phyloP scores from a whole-genome alignment of 2,888 invertebrate species.

The Drymonia ruficornis region DNA sequence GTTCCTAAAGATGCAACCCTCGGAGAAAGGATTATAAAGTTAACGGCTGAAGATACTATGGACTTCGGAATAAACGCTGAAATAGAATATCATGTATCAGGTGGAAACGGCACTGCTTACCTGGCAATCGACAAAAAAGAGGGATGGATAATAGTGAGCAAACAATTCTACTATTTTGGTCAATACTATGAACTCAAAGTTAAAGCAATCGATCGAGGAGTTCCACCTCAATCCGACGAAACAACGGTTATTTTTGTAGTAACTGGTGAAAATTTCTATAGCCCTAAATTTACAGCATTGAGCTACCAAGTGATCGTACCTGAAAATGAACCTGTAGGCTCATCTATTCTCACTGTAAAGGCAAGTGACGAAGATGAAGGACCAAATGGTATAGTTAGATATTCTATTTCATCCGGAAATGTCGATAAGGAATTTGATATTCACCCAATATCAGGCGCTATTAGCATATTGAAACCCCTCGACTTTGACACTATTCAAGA shows the following conservation, averaged over 20 bases:
- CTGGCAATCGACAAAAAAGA: conserved; percentile 90
- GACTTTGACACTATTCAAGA: conserved; percentile 95
- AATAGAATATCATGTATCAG: conserved; percentile 90
- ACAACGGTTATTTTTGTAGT: conserved; percentile 90
- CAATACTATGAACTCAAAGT: conserved; percentile 88
- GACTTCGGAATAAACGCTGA: conserved; percentile 96
- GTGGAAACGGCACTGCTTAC: conserved; percentile 91
- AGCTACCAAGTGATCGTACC: conserved; percentile 96
- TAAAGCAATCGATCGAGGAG: conserved; percentile 93
- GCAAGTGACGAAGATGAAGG: conserved; percentile 95
- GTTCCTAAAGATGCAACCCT: conserved; percentile 90
- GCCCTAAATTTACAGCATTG: conserved; percentile 92
- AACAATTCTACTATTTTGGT: conserved; percentile 83
- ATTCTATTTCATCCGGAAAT: conserved; percentile 93
- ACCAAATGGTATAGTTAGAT: conserved; percentile 95
- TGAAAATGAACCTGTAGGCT: conserved; percentile 95
- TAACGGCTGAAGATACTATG: conserved; percentile 90
- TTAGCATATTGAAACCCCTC: conserved; percentile 91
- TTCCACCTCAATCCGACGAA: conserved; percentile 93
- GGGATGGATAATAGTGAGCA: conserved; percentile 92
- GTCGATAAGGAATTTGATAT: conserved; percentile 92
- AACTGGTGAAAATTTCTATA: conserved; percentile 92
- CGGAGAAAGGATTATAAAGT: conserved; percentile 89
- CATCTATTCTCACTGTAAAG: conserved; percentile 92
- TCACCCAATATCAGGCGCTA: conserved; percentile 90